Evolutionary conservation across 2,797 vertebrate species (phyloP), one percentile per base, ranked within the genome.

Genomic region (Linurgus olivaceus): DNA sequence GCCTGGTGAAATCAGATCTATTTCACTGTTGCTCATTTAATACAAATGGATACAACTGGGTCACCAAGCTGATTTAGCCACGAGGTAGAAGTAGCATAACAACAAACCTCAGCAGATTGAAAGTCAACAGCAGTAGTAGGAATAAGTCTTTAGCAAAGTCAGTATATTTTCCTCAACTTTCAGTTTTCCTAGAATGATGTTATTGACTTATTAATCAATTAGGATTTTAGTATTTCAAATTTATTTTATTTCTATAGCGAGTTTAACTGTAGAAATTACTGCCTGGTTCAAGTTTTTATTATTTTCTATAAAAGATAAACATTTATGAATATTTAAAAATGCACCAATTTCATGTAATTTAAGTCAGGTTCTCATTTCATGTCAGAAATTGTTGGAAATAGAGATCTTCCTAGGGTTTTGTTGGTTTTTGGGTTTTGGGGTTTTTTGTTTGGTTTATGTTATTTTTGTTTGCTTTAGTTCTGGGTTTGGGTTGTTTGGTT

Each of bases 11-110:
- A 95, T 97, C 95, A 95, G 89, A 96, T 96, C 89, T 92, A 35
- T 96, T 97, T 96, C 93, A 88, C 77, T 95, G 59, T 75, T 95
- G 93, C 94, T 96, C 87, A 93, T 97, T 96, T 97, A 96, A 96
- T 96, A 94, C 59, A 1, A 88, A 78, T 78, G 80, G 95, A 95
- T 97, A 96, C 95, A 97, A 96, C 95, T 97, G 90, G 95, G 96
- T 96, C 96, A 96, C 82, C 73, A 88, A 88, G 75, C 93, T 94
- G 77, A 92, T 97, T 95, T 96, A 96, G 94, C 94, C 90, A 90
- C 20, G 29, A 95, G 93, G 94, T 88, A 86, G 77, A 76, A 94
- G 85, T 73, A 95, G 65, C 95, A 84, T 76, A 97, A 91, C 90
- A 96, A 89, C 78, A 90, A 92, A 90, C 67, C 72, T 91, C 68